Percentiles rank a stretch among this genome's conserved stretches.
phyloP scores from a whole-genome alignment of 2,888 invertebrate genomes.

The Eristalis pertinax region DNA sequence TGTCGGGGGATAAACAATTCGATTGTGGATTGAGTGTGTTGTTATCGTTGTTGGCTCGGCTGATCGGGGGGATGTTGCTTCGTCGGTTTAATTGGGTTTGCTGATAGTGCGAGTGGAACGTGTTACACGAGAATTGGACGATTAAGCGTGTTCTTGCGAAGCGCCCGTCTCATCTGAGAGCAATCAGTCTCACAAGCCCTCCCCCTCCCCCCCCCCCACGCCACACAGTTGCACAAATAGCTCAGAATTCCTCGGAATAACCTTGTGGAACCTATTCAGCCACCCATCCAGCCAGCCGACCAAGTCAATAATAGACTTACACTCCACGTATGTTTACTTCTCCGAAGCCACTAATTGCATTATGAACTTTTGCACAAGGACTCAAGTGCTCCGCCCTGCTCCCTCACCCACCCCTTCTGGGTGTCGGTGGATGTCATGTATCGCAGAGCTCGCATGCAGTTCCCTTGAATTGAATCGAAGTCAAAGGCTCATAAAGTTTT shows the following conservation, averaged over 20 bases:
- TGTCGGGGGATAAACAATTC: background rate
- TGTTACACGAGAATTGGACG: background rate
- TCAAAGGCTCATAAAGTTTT: conserved; percentile 41
- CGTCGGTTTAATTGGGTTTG: background rate
- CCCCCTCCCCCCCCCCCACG: too few species aligned
- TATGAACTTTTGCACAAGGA: background rate
- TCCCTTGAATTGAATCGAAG: conserved; percentile 25
- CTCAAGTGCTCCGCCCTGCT: background rate
- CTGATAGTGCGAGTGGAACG: background rate
- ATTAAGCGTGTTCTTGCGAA: too few species aligned
- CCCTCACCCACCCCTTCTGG: background rate
- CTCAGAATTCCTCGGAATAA: background rate
- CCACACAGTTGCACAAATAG: background rate
- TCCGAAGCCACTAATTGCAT: conserved; percentile 30
- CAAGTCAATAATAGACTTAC: conserved; percentile 19
- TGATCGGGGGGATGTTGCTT: too few species aligned
- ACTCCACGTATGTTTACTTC: background rate
- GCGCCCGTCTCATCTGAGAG: background rate
- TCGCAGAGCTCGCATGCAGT: background rate
- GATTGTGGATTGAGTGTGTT: background rate
- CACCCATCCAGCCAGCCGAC: too few species aligned
- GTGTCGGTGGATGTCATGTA: background rate
- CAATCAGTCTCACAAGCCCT: background rate
- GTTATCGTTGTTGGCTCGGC: background rate
- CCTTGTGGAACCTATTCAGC: background rate